Percentiles rank a stretch among this genome's conserved stretches.
These are phyloP conservation scores for Rynchops niger DNA, from an alignment of 2,113 vertebrate genomes.

Conservation along the genomic window DNA sequence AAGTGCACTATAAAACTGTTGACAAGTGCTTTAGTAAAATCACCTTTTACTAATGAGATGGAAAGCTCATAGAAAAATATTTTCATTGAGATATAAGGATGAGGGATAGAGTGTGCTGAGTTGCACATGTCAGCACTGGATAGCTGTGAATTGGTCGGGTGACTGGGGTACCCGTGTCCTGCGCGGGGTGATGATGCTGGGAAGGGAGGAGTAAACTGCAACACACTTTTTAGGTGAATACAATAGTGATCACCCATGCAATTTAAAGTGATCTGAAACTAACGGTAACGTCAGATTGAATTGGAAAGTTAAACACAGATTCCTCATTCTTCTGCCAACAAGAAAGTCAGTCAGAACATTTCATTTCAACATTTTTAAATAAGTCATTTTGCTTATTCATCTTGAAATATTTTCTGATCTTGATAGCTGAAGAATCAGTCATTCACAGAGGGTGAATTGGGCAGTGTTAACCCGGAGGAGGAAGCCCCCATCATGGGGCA, in stretches of 20 bases:
- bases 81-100: not conserved
- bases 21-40: not conserved
- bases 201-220: not conserved
- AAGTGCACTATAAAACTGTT: not conserved
- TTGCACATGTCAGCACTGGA: not conserved
- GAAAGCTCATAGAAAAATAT: not conserved
- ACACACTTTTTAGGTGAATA: not conserved
- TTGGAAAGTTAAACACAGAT: not conserved
- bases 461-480: not conserved
- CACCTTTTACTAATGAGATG: accelerated
- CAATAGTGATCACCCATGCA: accelerated
- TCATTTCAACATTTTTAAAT: not conserved
- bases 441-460: not conserved
- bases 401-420: not conserved
- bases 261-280: not conserved
- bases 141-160: not conserved
- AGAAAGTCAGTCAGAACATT: not conserved
- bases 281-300: not conserved
- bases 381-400: not conserved
- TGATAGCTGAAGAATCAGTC: not conserved
- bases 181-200: not conserved
- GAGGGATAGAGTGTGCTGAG: not conserved
- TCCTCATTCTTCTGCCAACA: not conserved
- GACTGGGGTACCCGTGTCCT: not conserved
- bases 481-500: not conserved